These are phyloP conservation scores for Augiades crinisus DNA, from an alignment of 2,888 invertebrate genomes.

Conservation along the genomic window DNA sequence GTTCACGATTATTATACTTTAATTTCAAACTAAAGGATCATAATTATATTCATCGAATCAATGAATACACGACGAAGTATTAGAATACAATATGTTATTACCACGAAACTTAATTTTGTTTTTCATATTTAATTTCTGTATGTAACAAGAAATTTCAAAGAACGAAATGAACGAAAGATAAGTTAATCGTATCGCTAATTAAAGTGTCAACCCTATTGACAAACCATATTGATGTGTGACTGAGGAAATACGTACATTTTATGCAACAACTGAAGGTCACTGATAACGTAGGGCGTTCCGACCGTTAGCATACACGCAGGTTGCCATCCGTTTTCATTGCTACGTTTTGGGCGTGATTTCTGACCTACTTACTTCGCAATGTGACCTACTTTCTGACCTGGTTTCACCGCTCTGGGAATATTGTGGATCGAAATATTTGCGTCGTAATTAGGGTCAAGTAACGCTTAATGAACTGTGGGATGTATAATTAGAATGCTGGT, in stretches of 20 bases:
- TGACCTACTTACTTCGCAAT: constrained; percentile 4
- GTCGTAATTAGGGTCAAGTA: not conserved
- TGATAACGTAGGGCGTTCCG: constrained; percentile 14
- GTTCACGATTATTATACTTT: too few relatives aligned
- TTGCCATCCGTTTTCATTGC: constrained; percentile 2
- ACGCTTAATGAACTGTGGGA: not conserved
- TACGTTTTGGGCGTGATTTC: constrained; percentile 6
- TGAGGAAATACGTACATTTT: constrained; percentile 17
- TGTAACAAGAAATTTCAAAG: too few relatives aligned
- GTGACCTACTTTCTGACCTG: constrained; percentile 11
- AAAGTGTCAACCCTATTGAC: constrained; percentile 1
- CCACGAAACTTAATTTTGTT: too few relatives aligned
- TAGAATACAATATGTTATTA: too few relatives aligned
- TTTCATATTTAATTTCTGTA: too few relatives aligned
- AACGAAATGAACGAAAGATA: too few relatives aligned
- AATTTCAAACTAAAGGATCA: too few relatives aligned
- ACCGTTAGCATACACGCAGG: not conserved
- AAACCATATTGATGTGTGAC: constrained; percentile 5
- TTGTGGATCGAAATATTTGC: constrained; percentile 5
- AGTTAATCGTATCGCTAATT: too few relatives aligned
- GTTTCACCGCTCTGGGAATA: not conserved
- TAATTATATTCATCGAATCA: too few relatives aligned
- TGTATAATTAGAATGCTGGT: too few relatives aligned
- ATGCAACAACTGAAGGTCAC: constrained; percentile 21
- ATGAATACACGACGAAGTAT: too few relatives aligned